Percentiles rank a stretch among this genome's conserved stretches.
Conservation (phyloP, 1,140 invertebrate genomes). For the Drosophila kepulauana region DNA sequence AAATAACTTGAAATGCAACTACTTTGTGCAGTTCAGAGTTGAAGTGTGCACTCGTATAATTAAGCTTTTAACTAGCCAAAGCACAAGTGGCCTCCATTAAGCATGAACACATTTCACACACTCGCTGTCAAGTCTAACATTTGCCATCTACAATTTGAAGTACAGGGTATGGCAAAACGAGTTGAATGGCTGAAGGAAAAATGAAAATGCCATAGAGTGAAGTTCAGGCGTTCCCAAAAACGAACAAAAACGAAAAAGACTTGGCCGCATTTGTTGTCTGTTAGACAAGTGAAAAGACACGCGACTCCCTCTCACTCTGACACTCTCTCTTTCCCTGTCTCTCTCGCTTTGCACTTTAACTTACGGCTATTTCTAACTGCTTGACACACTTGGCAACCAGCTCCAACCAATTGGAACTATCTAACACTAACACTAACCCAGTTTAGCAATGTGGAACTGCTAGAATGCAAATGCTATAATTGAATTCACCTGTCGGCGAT, state of each 20-base stretch:
- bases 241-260: not conserved
- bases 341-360: conserved; percentile 55
- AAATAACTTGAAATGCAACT: not conserved
- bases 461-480: conserved; percentile 34
- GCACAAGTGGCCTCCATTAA: conserved; percentile 1
- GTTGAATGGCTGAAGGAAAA: conserved; percentile 7
- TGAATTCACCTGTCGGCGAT: conserved; percentile 35
- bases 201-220: conserved; percentile 10
- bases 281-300: conserved; percentile 66
- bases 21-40: not conserved
- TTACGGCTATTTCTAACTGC: conserved; percentile 72
- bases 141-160: not conserved
- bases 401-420: conserved; percentile 58
- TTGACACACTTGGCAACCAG: conserved; percentile 63
- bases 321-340: conserved; percentile 23
- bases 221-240: conserved; percentile 31
- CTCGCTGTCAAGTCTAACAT: not conserved
- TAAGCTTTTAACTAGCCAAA: conserved; percentile 5
- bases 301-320: conserved; percentile 1
- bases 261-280: conserved; percentile 36
- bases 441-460: conserved; percentile 31
- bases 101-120: not conserved
- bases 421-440: conserved; percentile 15
- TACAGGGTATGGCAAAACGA: conserved; percentile 5
- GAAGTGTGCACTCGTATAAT: not conserved